Evolutionary conservation across 2,888 invertebrate genomes (phyloP).

Genomic region (Muschampia plurimacula): DNA sequence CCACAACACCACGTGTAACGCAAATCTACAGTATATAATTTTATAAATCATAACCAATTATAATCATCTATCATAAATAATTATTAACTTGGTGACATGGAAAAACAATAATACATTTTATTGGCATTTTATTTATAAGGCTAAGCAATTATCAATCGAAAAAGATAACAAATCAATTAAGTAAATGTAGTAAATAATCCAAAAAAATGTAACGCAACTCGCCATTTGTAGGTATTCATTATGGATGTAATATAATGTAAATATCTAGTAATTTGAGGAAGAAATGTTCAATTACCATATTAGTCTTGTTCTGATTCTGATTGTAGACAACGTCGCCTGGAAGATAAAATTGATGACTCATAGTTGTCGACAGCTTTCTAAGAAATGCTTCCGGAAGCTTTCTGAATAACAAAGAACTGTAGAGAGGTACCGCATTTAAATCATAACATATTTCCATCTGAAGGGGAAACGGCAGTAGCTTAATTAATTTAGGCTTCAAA

Average conservation of each 20-base stretch:
- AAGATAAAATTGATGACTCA: slow-evolving; percentile 83
- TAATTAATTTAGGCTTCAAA: slow-evolving; percentile 72
- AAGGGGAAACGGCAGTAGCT: slow-evolving; percentile 74
- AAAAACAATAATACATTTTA: no score
- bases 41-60: neutral
- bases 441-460: slow-evolving; percentile 84
- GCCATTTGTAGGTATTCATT: no score
- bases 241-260: no score
- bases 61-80: no score
- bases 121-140: no score
- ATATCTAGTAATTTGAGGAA: neutral
- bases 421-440: slow-evolving; percentile 79
- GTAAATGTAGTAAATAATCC: no score
- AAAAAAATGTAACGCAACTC: no score
- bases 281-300: slow-evolving; percentile 70
- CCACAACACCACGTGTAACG: slow-evolving; percentile 78
- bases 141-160: no score
- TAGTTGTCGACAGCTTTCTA: slow-evolving; percentile 77
- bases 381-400: slow-evolving; percentile 82
- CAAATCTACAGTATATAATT: slow-evolving; percentile 64
- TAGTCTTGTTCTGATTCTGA: slow-evolving; percentile 80
- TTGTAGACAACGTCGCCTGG: slow-evolving; percentile 81
- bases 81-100: no score
- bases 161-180: no score
- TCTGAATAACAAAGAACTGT: slow-evolving; percentile 80